Evolutionary conservation across 1,140 invertebrate genomes (phyloP).

Genomic region (Aporrectodea caliginosa): DNA sequence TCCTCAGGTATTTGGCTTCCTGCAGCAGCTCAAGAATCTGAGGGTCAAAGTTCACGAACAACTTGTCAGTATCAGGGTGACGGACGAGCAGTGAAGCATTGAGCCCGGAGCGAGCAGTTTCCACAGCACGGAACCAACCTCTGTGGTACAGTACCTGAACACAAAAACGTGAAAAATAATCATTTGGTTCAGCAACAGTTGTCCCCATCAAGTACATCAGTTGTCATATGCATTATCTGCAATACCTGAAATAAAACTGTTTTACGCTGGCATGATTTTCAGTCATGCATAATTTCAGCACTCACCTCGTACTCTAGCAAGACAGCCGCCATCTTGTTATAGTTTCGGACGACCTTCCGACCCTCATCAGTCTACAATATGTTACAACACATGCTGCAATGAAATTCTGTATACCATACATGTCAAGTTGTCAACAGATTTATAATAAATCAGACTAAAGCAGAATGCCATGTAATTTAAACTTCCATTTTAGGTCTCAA

Average conservation of each 20-base stretch:
- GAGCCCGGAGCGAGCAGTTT: conserved; percentile 51
- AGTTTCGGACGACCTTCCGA: conserved; percentile 60
- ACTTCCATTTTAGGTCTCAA: too few species aligned
- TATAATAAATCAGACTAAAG: too few species aligned
- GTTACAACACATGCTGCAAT: too few species aligned
- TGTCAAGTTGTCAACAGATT: too few species aligned
- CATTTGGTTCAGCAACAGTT: neutral
- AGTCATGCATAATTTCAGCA: neutral
- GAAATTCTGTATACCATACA: too few species aligned
- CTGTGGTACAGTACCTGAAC: conserved; percentile 53
- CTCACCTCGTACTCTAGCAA: conserved; percentile 57
- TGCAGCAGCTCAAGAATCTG: conserved; percentile 64
- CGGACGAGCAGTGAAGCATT: conserved; percentile 50
- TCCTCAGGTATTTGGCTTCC: conserved; percentile 80
- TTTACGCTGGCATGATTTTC: neutral
- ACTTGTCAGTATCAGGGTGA: conserved; percentile 45
- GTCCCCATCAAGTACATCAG: too few species aligned
- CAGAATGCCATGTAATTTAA: too few species aligned
- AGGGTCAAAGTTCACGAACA: conserved; percentile 56
- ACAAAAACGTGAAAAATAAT: conserved; percentile 2
- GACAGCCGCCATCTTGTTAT: conserved; percentile 62
- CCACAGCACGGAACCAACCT: conserved; percentile 53
- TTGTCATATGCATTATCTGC: too few species aligned
- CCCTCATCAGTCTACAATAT: conserved; percentile 60
- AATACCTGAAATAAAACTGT: neutral